Evolutionary conservation across 2,797 vertebrate genomes (phyloP).

Genomic region (Lophotriccus pileatus): DNA sequence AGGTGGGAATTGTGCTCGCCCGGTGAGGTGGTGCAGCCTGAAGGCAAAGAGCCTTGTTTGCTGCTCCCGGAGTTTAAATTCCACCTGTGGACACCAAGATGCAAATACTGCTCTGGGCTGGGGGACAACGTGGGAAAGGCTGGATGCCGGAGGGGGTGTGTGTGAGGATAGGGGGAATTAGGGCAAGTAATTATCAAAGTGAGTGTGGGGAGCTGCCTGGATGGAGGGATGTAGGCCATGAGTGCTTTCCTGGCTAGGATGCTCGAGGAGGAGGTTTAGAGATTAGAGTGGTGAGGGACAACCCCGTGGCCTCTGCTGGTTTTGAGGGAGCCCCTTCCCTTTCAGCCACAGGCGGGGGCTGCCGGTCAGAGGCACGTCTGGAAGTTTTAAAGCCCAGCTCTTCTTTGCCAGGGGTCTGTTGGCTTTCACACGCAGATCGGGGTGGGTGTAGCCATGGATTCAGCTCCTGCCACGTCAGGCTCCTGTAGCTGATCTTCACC

Average conservation of each 20-base stretch:
- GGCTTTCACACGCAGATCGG: background rate
- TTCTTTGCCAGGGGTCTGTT: background rate
- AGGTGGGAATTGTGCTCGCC: fast-evolving
- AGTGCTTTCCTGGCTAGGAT: background rate
- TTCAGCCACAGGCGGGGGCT: background rate
- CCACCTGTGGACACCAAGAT: background rate
- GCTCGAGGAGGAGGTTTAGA: background rate
- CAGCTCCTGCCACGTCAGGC: fast-evolving
- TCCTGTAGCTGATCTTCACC: background rate
- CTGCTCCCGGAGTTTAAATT: background rate
- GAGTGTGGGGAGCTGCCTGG: fast-evolving
- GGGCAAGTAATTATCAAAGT: background rate
- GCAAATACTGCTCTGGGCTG: fast-evolving
- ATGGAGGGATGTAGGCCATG: fast-evolving
- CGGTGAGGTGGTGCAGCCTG: background rate
- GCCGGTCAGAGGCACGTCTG: fast-evolving
- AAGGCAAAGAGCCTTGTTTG: background rate
- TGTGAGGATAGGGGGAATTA: background rate
- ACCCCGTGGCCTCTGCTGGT: fast-evolving
- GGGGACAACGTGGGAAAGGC: background rate
- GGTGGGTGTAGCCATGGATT: background rate
- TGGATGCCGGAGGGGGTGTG: background rate
- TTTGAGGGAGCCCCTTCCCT: background rate
- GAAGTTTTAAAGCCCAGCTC: background rate
- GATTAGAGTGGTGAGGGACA: background rate